Conservation (phyloP, 2,797 vertebrate species). For the Alca torda region DNA sequence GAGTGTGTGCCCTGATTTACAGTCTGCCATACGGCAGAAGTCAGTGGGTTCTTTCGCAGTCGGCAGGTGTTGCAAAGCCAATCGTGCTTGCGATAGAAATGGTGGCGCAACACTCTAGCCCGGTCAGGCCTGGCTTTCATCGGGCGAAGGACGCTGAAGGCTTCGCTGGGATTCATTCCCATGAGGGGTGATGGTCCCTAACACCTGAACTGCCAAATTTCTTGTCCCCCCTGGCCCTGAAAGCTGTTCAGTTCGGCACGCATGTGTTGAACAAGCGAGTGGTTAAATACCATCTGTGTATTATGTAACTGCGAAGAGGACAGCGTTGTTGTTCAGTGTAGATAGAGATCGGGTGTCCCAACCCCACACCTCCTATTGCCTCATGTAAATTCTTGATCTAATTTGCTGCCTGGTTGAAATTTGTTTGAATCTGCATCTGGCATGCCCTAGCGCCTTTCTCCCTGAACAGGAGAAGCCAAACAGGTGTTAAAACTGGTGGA, state of each 20-base stretch:
- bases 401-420: not conserved
- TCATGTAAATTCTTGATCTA: not conserved
- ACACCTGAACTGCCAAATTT: rapidly evolving
- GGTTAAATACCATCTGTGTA: not conserved
- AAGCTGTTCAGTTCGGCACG: not conserved
- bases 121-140: not conserved
- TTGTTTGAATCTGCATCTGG: not conserved
- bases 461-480: not conserved
- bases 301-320: not conserved
- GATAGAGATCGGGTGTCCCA: not conserved
- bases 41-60: not conserved
- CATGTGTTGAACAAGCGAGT: not conserved
- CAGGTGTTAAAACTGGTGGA: not conserved
- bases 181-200: not conserved
- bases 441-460: not conserved
- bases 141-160: rapidly evolving
- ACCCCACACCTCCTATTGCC: not conserved
- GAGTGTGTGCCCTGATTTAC: not conserved
- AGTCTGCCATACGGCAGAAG: not conserved
- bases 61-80: not conserved
- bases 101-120: not conserved
- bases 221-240: not conserved
- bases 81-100: rapidly evolving
- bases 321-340: not conserved
- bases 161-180: not conserved